Evolutionary conservation across 2,888 invertebrate species (phyloP), one percentile per base, ranked within the genome.

Genomic region (Melangyna quadrimaculata): DNA sequence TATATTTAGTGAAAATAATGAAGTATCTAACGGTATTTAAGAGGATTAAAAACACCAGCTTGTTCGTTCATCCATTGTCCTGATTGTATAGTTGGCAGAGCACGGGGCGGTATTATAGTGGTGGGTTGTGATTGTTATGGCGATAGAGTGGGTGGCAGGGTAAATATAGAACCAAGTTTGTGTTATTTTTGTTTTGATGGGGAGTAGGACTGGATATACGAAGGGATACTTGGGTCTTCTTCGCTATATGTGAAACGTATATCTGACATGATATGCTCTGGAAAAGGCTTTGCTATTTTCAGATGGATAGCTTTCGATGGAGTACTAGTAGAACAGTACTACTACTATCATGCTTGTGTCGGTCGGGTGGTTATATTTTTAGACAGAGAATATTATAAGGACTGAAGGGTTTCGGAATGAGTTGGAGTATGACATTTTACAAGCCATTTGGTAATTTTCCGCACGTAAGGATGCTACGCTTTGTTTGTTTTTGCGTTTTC

Each of bases 1-100:
- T 81, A 81, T 80, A 81, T 86, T 86, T 81, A 81, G 81, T 81
- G 81, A 81, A 78, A 86, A 86, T 81, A 86, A 86, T 86, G 86
- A 86, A 86, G 81, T 81, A 78, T 86, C 81, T 81, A 86, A 81
- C 86, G 77, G 81, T 86, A 81, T 86, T 78, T 86, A 86, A 77
- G 72, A 48, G 81, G 86, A 86, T 86, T 81, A 86, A 63, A 65
- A 73, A 63, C 79, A 67, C 74, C 79, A 79, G 78, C 70, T 48
- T 63, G 48, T 45, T 45, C 48, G 40, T 57, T 55, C 77, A 55
- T 32, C 48, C 63, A 40, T 37, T 61, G 78, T 35, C 35, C 37
- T 55, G 22, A 53, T 40, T 43, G 10, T 17, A 29, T 19, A 22
- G 27, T 61, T 22, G n/a, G 12, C 43, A 6, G n/a, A 29, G 40